phyloP scores from a whole-genome alignment of 2,113 vertebrate species.

The Grallaria varia region DNA sequence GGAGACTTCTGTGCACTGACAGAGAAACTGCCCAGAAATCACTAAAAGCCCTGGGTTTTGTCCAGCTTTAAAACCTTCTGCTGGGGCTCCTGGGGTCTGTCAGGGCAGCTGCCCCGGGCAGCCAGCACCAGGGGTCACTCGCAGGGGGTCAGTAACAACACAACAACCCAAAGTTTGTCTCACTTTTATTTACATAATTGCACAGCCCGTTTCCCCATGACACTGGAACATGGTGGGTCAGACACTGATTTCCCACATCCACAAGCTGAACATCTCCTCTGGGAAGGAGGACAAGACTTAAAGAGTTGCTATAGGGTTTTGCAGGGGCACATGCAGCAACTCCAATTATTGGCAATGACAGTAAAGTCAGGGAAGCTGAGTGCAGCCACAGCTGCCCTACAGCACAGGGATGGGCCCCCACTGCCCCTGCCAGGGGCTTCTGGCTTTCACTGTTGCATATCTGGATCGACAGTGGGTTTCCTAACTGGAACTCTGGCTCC shows the following conservation, averaged over 20 bases:
- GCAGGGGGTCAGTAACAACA: neutral
- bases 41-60: neutral
- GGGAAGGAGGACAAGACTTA: neutral
- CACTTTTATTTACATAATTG: conserved; percentile 66
- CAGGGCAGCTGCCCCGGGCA: neutral
- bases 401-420: neutral
- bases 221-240: neutral
- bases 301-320: neutral
- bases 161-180: neutral
- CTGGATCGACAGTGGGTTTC: neutral
- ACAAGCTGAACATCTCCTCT: neutral
- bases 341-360: neutral
- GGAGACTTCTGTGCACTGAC: neutral
- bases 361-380: neutral
- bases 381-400: rapidly evolving
- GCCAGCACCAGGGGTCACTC: rapidly evolving
- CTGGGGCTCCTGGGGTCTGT: neutral
- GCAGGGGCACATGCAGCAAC: conserved; percentile 4
- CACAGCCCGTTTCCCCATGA: conserved; percentile 45
- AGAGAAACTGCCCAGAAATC: neutral
- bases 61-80: neutral
- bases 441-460: conserved; percentile 16
- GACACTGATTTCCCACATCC: neutral
- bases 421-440: neutral
- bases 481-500: neutral